phyloP scores from a whole-genome alignment of 1,140 invertebrate species.

The Araneus ventricosus region DNA sequence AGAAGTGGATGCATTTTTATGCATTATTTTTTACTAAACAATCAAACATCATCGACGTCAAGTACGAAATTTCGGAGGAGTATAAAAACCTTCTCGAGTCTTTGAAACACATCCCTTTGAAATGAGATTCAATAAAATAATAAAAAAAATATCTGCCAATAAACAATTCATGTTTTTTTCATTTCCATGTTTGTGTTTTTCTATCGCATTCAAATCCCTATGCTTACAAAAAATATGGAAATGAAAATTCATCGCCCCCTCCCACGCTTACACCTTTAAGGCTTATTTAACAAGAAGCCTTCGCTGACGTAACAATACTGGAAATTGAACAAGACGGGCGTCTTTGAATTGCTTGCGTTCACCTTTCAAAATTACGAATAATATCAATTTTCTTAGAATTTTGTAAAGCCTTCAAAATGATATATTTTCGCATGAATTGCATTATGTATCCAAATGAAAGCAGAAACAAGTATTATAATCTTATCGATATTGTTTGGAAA shows the following conservation, averaged over 20 bases:
- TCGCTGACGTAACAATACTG: slow-evolving; percentile 25
- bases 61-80: not conserved
- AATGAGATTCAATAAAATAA: not conserved
- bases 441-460: slow-evolving; percentile 24
- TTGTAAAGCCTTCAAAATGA: not conserved
- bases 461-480: slow-evolving; percentile 23
- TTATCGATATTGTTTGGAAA: slow-evolving; percentile 1
- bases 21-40: too few relatives aligned
- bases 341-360: slow-evolving; percentile 14
- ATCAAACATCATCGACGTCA: too few relatives aligned
- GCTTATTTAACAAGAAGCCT: slow-evolving; percentile 15
- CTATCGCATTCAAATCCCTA: not conserved
- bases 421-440: not conserved
- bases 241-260: not conserved
- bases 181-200: not conserved
- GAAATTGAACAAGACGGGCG: slow-evolving; percentile 19
- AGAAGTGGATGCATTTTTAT: too few relatives aligned
- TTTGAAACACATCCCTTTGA: not conserved
- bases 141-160: not conserved
- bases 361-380: slow-evolving; percentile 29
- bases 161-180: not conserved
- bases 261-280: not conserved
- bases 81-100: not conserved
- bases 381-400: slow-evolving; percentile 26
- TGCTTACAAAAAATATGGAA: slow-evolving; percentile 5